phyloP scores from a whole-genome alignment of 2,113 vertebrate genomes.

The Psilopogon haemacephalus region DNA sequence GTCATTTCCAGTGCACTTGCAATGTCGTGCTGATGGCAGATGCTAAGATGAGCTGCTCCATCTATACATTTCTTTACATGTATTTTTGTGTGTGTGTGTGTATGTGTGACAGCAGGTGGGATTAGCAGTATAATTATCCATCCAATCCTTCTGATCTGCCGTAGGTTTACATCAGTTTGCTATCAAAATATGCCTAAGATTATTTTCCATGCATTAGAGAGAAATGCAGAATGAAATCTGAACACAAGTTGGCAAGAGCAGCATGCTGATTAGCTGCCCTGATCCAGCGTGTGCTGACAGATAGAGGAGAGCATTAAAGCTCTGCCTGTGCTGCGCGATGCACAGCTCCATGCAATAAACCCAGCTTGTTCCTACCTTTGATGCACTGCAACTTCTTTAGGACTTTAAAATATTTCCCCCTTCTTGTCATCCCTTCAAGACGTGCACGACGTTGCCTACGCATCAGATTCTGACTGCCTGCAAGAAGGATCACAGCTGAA shows the following conservation, averaged over 20 bases:
- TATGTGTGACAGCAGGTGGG: constrained; percentile 34
- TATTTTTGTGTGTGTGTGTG: too few relatives aligned
- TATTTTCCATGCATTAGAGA: constrained; percentile 35
- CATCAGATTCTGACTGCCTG: not conserved
- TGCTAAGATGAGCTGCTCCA: constrained; percentile 7
- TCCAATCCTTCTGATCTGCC: constrained; percentile 3
- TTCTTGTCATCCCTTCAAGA: not conserved
- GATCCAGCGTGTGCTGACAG: not conserved
- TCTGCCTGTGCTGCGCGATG: not conserved
- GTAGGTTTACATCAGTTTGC: not conserved
- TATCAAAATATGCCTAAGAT: constrained; percentile 38
- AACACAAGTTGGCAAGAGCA: not conserved
- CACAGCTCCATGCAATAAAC: not conserved
- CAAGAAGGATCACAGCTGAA: not conserved
- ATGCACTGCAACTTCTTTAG: not conserved
- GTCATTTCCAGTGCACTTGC: not conserved
- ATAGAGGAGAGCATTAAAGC: not conserved
- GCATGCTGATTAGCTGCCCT: constrained; percentile 34
- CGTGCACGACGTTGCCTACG: not conserved
- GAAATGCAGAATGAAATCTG: constrained; percentile 41
- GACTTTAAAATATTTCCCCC: not conserved
- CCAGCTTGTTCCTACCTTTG: not conserved
- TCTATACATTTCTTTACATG: constrained; percentile 21
- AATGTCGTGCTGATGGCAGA: not conserved
- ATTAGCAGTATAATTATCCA: constrained; percentile 53